Evolutionary conservation across 2,797 vertebrate genomes (phyloP).

Genomic region (Etheostoma perlongum): DNA sequence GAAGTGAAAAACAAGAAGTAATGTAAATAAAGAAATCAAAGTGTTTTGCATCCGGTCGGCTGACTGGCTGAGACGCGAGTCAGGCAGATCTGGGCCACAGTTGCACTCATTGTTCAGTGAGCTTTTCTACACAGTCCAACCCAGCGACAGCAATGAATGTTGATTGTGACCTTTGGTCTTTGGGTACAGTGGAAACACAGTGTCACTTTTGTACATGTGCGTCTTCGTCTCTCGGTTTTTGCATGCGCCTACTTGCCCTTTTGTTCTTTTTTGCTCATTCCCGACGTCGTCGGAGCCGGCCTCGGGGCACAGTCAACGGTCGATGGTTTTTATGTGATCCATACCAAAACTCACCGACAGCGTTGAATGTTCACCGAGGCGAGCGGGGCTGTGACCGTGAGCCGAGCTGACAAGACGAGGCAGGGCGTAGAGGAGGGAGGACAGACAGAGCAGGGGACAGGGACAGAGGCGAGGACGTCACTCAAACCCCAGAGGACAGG

Average conservation of each 20-base stretch:
- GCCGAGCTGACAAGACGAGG: conserved; percentile 58
- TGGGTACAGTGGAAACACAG: conserved; percentile 72
- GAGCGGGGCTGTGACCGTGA: conserved; percentile 75
- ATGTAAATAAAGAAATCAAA: conserved; percentile 77
- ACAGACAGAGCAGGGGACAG: conserved; percentile 26
- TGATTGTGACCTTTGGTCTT: conserved; percentile 97
- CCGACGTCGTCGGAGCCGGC: conserved; percentile 76
- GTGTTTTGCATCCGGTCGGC: conserved; percentile 70
- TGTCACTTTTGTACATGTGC: conserved; percentile 46
- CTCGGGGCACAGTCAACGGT: conserved; percentile 99
- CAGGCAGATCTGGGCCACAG: conserved; percentile 93
- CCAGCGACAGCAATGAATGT: conserved; percentile 99
- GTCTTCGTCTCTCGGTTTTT: conserved; percentile 42
- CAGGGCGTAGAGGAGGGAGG: conserved; percentile 23
- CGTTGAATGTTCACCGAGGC: conserved; percentile 96
- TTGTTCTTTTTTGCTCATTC: conserved; percentile 21
- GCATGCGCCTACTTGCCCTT: conserved; percentile 58
- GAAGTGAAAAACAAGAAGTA: conserved; percentile 76
- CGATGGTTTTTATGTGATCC: conserved; percentile 95
- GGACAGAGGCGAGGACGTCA: conserved; percentile 33
- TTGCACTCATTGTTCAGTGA: conserved; percentile 99
- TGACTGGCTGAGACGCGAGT: conserved; percentile 78
- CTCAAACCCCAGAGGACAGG: conserved; percentile 58
- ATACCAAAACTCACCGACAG: conserved; percentile 99
- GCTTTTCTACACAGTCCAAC: conserved; percentile 97